These are phyloP conservation scores for Druceiella hillmani DNA, from an alignment of 2,888 invertebrate species.

Conservation along the genomic window DNA sequence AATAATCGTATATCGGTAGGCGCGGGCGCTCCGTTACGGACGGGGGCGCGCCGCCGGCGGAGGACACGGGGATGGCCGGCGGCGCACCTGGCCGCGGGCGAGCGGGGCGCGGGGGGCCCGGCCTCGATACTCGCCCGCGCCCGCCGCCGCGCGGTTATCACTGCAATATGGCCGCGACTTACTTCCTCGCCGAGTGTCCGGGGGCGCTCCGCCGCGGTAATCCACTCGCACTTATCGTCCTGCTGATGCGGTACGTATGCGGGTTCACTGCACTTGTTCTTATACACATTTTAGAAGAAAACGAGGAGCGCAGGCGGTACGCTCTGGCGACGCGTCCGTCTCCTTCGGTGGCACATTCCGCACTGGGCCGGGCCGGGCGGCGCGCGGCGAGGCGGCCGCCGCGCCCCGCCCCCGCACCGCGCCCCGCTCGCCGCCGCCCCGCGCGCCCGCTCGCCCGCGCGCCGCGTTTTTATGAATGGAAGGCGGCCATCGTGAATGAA, in stretches of 20 bases:
- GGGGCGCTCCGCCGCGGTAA: conserved; percentile 54
- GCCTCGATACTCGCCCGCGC: conserved; percentile 53
- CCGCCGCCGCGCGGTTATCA: conserved; percentile 51
- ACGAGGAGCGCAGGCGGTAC: conserved; percentile 53
- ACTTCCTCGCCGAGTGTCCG: conserved; percentile 55
- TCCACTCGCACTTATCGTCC: conserved; percentile 51
- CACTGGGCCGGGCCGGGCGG: conserved; percentile 49
- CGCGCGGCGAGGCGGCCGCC: conserved; percentile 32
- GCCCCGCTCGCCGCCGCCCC: conserved; percentile 21
- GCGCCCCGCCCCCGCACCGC: conserved; percentile 40
- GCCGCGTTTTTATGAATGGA: conserved; percentile 67
- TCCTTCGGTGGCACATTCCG: conserved; percentile 52
- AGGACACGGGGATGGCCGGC: conserved; percentile 23
- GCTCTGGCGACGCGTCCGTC: conserved; percentile 57
- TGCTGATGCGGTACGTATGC: conserved; percentile 53
- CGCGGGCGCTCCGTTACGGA: conserved; percentile 59
- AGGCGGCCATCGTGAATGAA: conserved; percentile 69
- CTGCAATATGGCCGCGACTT: conserved; percentile 56
- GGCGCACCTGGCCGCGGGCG: conserved; percentile 42
- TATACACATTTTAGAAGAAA: conserved; percentile 56
- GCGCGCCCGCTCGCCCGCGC: conserved; percentile 36
- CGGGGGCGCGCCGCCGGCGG: conserved; percentile 41
- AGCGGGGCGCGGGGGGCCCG: conserved; percentile 51
- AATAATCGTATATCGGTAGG: too few species aligned
- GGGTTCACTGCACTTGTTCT: conserved; percentile 54